Evolutionary conservation across 2,797 vertebrate species (phyloP).

Genomic region (Odontamblyopus lacepedii): DNA sequence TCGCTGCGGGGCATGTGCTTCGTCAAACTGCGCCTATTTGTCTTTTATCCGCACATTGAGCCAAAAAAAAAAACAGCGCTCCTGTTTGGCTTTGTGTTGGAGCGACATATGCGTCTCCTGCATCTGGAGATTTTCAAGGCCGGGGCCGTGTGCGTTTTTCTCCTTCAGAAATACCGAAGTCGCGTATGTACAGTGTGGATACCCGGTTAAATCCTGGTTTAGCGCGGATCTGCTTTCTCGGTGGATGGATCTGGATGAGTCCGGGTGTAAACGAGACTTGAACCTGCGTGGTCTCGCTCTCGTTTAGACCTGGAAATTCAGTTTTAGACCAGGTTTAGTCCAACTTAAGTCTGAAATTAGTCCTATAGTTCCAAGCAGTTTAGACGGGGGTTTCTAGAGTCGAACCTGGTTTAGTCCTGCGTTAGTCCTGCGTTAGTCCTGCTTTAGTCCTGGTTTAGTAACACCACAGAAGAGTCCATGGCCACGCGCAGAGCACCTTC

Average conservation of each 20-base stretch:
- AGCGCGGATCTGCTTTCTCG: background rate
- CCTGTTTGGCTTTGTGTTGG: conserved; percentile 43
- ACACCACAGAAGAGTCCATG: too few species aligned
- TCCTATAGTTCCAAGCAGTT: background rate
- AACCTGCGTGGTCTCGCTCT: background rate
- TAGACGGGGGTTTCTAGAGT: background rate
- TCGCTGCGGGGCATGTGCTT: conserved; percentile 52
- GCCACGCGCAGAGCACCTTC: background rate
- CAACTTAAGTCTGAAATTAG: background rate
- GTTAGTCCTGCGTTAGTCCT: too few species aligned
- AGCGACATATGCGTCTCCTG: conserved; percentile 42
- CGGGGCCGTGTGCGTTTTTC: conserved; percentile 10
- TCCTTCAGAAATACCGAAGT: background rate
- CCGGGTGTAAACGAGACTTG: background rate
- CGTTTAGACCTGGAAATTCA: background rate
- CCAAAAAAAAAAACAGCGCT: conserved; percentile 15
- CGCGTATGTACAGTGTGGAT: background rate
- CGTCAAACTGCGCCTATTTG: conserved; percentile 61
- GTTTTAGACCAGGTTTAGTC: background rate
- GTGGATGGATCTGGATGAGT: background rate
- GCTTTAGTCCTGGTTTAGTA: background rate
- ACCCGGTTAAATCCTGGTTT: background rate
- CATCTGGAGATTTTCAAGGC: conserved; percentile 68
- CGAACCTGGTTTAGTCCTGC: too few species aligned
- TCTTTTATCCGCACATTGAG: conserved; percentile 50